Evolutionary conservation across 2,888 invertebrate species (phyloP).

Genomic region (Mystacides longicornis): DNA sequence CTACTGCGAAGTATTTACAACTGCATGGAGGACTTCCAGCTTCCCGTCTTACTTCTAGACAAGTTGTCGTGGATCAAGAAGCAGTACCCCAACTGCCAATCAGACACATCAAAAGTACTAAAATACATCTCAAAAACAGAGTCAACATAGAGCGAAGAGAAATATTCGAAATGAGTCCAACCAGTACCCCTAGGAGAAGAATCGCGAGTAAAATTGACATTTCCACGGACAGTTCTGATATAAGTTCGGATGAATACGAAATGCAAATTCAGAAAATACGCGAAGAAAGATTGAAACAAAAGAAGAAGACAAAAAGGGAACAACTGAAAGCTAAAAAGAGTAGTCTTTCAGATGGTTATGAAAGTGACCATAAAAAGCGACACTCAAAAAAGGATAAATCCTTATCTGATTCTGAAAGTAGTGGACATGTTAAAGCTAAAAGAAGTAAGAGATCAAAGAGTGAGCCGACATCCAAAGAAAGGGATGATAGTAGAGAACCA

Average conservation of each 20-base stretch:
- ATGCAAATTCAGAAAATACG: constrained; percentile 31
- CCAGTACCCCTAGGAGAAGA: constrained; percentile 32
- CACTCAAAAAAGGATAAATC: constrained; percentile 23
- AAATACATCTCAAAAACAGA: constrained; percentile 45
- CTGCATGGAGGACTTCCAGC: constrained; percentile 84
- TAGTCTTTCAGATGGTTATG: constrained; percentile 48
- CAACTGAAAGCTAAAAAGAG: constrained; percentile 37
- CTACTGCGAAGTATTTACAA: constrained; percentile 88
- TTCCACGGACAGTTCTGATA: constrained; percentile 37
- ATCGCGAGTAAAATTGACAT: constrained; percentile 10
- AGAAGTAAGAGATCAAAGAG: constrained; percentile 41
- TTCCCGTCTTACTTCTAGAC: constrained; percentile 52
- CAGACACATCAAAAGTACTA: constrained; percentile 45
- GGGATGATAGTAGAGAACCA: constrained; percentile 32
- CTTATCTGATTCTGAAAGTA: constrained; percentile 32
- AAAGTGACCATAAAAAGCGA: constrained; percentile 35
- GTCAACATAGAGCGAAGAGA: constrained; percentile 48
- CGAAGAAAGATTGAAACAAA: constrained; percentile 35
- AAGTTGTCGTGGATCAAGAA: constrained; percentile 43
- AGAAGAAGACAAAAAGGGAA: constrained; percentile 29
- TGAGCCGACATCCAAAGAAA: constrained; percentile 38
- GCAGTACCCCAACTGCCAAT: constrained; percentile 42
- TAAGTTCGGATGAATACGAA: constrained; percentile 44
- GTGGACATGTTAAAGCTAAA: constrained; percentile 36
- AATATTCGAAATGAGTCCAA: constrained; percentile 44